Base-by-base conservation (phyloP, 2,797 vertebrate genomes). In the Thamnophis elegans region DNA sequence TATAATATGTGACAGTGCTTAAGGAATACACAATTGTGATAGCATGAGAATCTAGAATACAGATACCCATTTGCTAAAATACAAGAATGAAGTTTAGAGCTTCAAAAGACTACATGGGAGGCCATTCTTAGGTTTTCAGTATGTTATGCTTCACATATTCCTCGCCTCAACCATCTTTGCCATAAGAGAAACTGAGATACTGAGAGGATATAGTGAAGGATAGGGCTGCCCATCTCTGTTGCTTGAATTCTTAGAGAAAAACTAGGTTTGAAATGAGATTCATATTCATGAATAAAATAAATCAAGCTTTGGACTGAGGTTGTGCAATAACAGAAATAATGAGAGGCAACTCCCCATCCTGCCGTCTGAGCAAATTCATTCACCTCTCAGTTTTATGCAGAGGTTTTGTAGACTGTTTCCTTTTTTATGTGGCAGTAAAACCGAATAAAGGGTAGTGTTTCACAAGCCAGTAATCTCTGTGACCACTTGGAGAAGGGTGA, bases 341-440 rank as follows among this genome's bases (percentile, higher is more conserved):
- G 20, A 82, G 20, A 47, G 20, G 36, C 47, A 82, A 82, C 73
- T 47, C 73, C 73, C 36, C 73, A 82, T 12, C 22, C 20, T 82
- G 36, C 42, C 36, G 47, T 82, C 73, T 82, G 73, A 82, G 42
- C 12, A 42, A 28, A 28, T 55, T 54, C 22, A 55, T 87, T 87
- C 51, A 28, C n/a, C 11, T 85, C 6, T 28, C 73, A 89, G 47
- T 85, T 89, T 92, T 92, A 92, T 54, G 42, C 22, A 82, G 68
- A 60, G 56, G 47, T 59, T 85, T 92, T 92, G 60, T 89, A 85
- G 56, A 54, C 68, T 85, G 47, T 87, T 56, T 42, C 47, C n/a
- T 89, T 91, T 65, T 88, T 92, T 89, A 92, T n/a, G n/a, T 12
- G 88, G 47, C 47, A 85, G 22, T 89, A 92, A 59, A 89, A 89